Percentiles rank a stretch among this genome's conserved stretches.
phyloP scores from a whole-genome alignment of 2,888 invertebrate genomes.

The Noctua pronuba region DNA sequence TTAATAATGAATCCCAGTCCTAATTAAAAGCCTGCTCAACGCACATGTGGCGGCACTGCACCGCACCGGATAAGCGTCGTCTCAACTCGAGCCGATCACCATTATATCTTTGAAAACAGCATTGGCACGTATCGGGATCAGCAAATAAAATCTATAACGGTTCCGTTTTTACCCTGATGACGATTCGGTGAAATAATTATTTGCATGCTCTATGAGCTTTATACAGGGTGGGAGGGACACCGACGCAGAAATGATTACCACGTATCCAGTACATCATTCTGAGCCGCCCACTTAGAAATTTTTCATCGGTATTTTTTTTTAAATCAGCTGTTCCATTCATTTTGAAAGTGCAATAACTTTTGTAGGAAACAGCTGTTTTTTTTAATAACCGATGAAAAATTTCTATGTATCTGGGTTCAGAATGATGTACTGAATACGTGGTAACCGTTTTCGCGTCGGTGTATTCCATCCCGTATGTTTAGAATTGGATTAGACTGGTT shows the following conservation, averaged over 20 bases:
- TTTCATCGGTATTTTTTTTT: too few relatives aligned
- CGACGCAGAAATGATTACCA: too few relatives aligned
- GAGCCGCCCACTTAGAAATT: too few relatives aligned
- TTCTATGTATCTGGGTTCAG: too few relatives aligned
- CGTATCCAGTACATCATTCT: too few relatives aligned
- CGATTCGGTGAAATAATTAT: neutral
- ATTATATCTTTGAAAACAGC: neutral
- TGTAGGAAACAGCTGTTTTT: too few relatives aligned
- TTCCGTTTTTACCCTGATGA: neutral
- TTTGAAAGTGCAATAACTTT: too few relatives aligned
- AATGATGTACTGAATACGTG: too few relatives aligned
- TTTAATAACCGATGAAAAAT: too few relatives aligned
- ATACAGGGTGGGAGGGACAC: too few relatives aligned
- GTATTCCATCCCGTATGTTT: neutral
- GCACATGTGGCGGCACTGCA: neutral
- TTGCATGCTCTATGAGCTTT: neutral
- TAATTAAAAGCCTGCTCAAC: neutral
- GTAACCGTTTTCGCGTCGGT: too few relatives aligned
- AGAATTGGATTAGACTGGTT: neutral
- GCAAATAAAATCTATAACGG: neutral
- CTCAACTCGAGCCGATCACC: neutral
- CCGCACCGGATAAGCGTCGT: neutral
- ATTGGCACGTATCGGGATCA: neutral
- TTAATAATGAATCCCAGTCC: neutral
- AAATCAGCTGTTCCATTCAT: too few relatives aligned